phyloP scores from a whole-genome alignment of 1,140 invertebrate species.

The Drosophila parvula region DNA sequence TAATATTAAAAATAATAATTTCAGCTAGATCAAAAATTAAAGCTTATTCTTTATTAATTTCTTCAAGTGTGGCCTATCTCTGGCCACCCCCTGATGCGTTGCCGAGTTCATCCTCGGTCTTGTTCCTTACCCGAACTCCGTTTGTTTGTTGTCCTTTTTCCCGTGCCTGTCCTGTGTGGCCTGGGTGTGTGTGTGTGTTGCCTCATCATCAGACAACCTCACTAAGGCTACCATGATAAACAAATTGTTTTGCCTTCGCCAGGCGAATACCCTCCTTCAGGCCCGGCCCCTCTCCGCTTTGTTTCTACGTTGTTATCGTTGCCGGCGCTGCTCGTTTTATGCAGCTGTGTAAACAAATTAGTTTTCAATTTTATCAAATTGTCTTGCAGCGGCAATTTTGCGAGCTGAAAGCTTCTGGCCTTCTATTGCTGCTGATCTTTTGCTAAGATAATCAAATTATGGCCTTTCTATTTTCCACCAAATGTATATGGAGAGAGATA shows the following conservation, averaged over 20 bases:
- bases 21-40: no score
- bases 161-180: conserved; percentile 33
- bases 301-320: conserved; percentile 64
- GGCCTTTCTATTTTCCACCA: neutral
- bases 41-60: neutral
- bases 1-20: no score
- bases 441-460: conserved; percentile 2
- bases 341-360: conserved; percentile 84
- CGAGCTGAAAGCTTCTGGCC: conserved; percentile 16
- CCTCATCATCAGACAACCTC: conserved; percentile 71
- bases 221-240: conserved; percentile 80
- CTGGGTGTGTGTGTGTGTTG: conserved; percentile 27
- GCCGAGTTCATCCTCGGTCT: conserved; percentile 23
- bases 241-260: conserved; percentile 70
- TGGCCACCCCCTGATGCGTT: conserved; percentile 25
- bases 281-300: conserved; percentile 15
- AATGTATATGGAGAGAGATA: neutral
- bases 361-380: conserved; percentile 80
- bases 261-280: conserved; percentile 18
- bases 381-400: conserved; percentile 49
- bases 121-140: conserved; percentile 6
- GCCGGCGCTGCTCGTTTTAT: conserved; percentile 71
- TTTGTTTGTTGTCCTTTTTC: conserved; percentile 79
- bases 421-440: conserved; percentile 4
- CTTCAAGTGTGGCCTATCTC: conserved; percentile 5